phyloP scores from a whole-genome alignment of 1,140 invertebrate genomes.

The Sitophilus oryzae region DNA sequence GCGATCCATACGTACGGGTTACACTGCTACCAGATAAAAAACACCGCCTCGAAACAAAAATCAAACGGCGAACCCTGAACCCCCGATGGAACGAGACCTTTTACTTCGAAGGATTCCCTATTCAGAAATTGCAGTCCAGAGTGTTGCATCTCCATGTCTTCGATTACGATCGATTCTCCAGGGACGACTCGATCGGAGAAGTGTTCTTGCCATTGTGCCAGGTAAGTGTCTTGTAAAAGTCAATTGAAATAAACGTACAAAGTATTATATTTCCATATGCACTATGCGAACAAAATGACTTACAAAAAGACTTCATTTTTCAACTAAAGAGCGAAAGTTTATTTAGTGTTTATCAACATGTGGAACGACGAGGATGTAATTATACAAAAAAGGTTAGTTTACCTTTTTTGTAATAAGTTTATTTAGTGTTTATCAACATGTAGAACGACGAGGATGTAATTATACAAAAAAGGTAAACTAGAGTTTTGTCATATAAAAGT shows the following conservation, averaged over 20 bases:
- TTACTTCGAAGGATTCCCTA: constrained; percentile 93
- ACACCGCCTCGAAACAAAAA: constrained; percentile 93
- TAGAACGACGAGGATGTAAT: too few species aligned
- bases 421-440: too few species aligned
- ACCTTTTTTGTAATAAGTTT: too few species aligned
- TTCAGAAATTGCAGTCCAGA: constrained; percentile 86
- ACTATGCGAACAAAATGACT: constrained; percentile 17
- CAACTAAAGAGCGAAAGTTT: too few species aligned
- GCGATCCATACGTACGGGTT: constrained; percentile 87
- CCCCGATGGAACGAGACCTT: constrained; percentile 98
- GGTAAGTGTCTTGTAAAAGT: constrained; percentile 63
- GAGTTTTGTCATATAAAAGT: too few species aligned
- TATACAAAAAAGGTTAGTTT: too few species aligned
- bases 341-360: too few species aligned
- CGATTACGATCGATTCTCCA: constrained; percentile 91
- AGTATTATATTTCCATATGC: constrained; percentile 1
- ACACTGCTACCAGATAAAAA: constrained; percentile 94
- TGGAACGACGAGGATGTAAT: too few species aligned
- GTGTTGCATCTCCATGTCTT: constrained; percentile 92
- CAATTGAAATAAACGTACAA: too few species aligned
- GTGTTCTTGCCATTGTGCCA: constrained; percentile 88
- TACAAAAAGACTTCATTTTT: too few species aligned
- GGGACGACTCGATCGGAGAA: constrained; percentile 95
- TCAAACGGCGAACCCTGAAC: constrained; percentile 90
- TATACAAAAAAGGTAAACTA: too few species aligned